These are phyloP conservation scores for Drosophila neotestacea DNA, from an alignment of 2,888 invertebrate genomes.

Conservation along the genomic window DNA sequence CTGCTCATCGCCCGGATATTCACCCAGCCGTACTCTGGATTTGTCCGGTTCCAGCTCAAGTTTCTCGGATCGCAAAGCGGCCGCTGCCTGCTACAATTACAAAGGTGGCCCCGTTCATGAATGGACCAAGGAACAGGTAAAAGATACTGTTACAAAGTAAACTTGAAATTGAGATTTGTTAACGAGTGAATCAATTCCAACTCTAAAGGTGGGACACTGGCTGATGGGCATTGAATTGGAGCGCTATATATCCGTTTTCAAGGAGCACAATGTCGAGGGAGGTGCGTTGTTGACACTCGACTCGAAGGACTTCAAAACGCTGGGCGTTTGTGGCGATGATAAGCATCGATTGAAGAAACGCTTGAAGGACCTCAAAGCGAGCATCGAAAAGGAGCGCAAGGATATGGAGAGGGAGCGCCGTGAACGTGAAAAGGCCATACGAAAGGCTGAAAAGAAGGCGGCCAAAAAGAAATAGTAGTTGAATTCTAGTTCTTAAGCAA, in stretches of 20 bases:
- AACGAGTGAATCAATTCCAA: not conserved
- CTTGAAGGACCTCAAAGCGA: constrained; percentile 92
- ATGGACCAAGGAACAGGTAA: constrained; percentile 92
- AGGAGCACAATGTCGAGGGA: constrained; percentile 95
- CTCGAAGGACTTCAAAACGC: constrained; percentile 95
- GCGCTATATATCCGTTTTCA: constrained; percentile 94
- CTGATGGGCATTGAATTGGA: constrained; percentile 93
- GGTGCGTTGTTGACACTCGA: constrained; percentile 93
- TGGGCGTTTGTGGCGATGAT: constrained; percentile 92
- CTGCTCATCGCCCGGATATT: constrained; percentile 86
- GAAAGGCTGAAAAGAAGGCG: constrained; percentile 94
- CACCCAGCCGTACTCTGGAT: constrained; percentile 86
- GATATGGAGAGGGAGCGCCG: constrained; percentile 94
- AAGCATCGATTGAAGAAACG: constrained; percentile 93
- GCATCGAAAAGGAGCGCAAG: constrained; percentile 89
- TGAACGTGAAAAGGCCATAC: constrained; percentile 92
- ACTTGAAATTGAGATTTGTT: not conserved
- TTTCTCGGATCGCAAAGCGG: constrained; percentile 88
- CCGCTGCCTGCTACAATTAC: constrained; percentile 86
- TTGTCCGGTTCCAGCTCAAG: constrained; percentile 88
- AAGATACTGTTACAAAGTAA: not conserved
- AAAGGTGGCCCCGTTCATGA: constrained; percentile 90
- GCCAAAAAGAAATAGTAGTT: constrained; percentile 88
- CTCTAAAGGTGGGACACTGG: constrained; percentile 95
- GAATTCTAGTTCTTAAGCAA: constrained; percentile 65